Evolutionary conservation across 1,140 invertebrate species (phyloP), one percentile per base, ranked within the genome.

Genomic region (Melipona quadrifasciata): DNA sequence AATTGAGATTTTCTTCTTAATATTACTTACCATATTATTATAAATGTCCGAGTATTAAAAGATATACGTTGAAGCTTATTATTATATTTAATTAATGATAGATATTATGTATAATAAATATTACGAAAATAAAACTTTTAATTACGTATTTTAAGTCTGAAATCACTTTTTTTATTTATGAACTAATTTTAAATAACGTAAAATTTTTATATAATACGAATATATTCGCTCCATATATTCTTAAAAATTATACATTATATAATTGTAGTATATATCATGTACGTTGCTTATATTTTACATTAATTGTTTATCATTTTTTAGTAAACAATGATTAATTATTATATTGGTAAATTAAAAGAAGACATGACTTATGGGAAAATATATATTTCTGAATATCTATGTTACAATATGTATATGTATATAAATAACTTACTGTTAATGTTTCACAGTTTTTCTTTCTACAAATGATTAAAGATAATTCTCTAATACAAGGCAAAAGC

Each of bases 361-460:
- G 11, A 76, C 57, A 68, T 68, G 19, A 72, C 31, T 85, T 86
- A 86, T 90, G 82, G 77, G 86, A 91, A 91, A 91, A 91, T 91
- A 91, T 90, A n/a, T 91, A 90, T 90, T 91, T 88, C 80, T 86
- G 64, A 82, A 75, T 85, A 74, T 84, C 82, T 91, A 89, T 87
- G 16, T 80, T 91, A 91, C 89, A 91, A 55, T 67, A 67, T 76
- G 21, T 79, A 57, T 79, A 27, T 61, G n/a, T 67, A 64, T 82
- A 77, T 82, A 76, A 82, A 77, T 39, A 87, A 24, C 78, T 87
- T 80, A 82, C 85, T 87, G 79, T 74, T 88, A 86, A 67, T 87
- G 68, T 84, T 81, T 84, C 53, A 86, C 79, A 79, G 21, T 80
- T 75, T 77, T 71, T n/a, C 24, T n/a, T 57, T 58, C 10, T 64